Percentiles rank a stretch among this genome's conserved stretches.
Conservation (phyloP, 2,113 vertebrate genomes). For the Colossoma macropomum region DNA sequence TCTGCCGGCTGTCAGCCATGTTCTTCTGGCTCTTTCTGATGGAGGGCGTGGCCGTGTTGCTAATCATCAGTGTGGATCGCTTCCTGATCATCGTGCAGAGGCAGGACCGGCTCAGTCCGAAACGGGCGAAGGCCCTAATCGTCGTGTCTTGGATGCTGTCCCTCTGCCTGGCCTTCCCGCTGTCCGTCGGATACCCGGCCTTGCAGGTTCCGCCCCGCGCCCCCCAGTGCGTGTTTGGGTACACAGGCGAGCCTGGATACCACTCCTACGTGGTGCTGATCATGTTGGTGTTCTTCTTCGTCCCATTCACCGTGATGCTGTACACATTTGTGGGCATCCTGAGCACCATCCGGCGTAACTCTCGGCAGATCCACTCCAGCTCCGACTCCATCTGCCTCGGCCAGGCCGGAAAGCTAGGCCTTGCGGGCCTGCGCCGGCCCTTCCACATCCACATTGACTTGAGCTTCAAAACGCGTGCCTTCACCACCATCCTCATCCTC, state of each 20-base stretch:
- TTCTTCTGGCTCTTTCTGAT: conserved; percentile 96
- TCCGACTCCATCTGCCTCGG: conserved; percentile 93
- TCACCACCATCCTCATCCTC: conserved; percentile 97
- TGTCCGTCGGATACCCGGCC: conserved; percentile 87
- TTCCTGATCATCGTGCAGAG: conserved; percentile 98
- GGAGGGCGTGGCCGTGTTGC: conserved; percentile 91
- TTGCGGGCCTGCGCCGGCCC: conserved; percentile 93
- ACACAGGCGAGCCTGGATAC: conserved; percentile 85
- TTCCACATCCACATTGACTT: conserved; percentile 97
- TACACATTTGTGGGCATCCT: conserved; percentile 96
- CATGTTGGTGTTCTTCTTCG: conserved; percentile 90
- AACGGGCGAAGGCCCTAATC: conserved; percentile 91
- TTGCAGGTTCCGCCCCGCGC: conserved; percentile 88
- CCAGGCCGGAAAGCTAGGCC: conserved; percentile 95
- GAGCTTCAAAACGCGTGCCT: conserved; percentile 99
- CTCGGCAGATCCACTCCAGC: conserved; percentile 93
- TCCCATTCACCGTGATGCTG: conserved; percentile 92
- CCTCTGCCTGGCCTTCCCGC: conserved; percentile 88
- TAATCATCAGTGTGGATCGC: conserved; percentile 96
- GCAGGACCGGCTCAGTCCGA: conserved; percentile 93
- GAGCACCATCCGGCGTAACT: conserved; percentile 94
- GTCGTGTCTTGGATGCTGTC: conserved; percentile 88
- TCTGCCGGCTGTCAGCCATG: conserved; percentile 95
- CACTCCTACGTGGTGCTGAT: conserved; percentile 89
- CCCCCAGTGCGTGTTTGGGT: conserved; percentile 95